phyloP scores from a whole-genome alignment of 2,797 vertebrate species.

The Selene dorsalis region DNA sequence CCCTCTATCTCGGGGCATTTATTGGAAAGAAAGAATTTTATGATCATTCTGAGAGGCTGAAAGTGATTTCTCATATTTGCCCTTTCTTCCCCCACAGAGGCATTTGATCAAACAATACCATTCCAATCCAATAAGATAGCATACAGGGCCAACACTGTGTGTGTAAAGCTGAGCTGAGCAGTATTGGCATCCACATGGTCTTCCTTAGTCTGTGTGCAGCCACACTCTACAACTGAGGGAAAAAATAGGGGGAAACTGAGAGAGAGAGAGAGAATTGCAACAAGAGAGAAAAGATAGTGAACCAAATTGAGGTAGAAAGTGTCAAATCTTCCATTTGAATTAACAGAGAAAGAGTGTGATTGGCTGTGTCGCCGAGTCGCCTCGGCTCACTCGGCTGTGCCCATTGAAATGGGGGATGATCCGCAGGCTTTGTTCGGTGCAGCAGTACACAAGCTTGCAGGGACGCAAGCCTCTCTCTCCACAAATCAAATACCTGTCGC shows the following conservation, averaged over 20 bases:
- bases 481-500: slow-evolving; percentile 19
- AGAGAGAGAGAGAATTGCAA: not conserved
- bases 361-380: slow-evolving; percentile 26
- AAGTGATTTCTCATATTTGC: slow-evolving; percentile 38
- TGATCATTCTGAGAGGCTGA: slow-evolving; percentile 25
- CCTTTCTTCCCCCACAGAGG: not conserved
- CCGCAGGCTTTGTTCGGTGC: slow-evolving; percentile 56
- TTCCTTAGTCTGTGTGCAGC: slow-evolving; percentile 36
- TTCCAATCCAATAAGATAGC: slow-evolving; percentile 52
- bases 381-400: slow-evolving; percentile 29
- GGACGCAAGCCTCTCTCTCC: slow-evolving; percentile 8
- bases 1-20: slow-evolving; percentile 31
- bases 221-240: slow-evolving; percentile 2
- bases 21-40: slow-evolving; percentile 21
- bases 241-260: slow-evolving; percentile 4
- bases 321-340: slow-evolving; percentile 47
- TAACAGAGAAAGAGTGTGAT: slow-evolving; percentile 19
- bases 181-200: slow-evolving; percentile 36
- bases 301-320: slow-evolving; percentile 41
- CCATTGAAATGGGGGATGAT: slow-evolving; percentile 47
- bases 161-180: slow-evolving; percentile 29
- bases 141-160: slow-evolving; percentile 26
- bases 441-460: slow-evolving; percentile 45
- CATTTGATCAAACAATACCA: slow-evolving; percentile 53
- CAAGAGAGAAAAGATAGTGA: slow-evolving; percentile 17